phyloP scores from a whole-genome alignment of 2,113 vertebrate species.

The Tyrannus savana region DNA sequence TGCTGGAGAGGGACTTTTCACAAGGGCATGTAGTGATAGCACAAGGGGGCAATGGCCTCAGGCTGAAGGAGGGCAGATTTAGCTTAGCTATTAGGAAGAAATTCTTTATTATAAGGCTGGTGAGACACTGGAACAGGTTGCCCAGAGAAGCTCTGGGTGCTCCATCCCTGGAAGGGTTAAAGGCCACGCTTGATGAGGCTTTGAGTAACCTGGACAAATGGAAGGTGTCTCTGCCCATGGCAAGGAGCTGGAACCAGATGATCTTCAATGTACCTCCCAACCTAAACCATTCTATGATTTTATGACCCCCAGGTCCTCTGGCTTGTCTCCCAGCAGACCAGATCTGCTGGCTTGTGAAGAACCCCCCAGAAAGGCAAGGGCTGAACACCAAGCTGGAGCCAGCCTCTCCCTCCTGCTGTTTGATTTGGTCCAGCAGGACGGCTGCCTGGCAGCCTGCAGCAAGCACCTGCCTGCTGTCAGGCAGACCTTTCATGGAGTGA shows the following conservation, averaged over 20 bases:
- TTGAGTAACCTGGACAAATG: background rate
- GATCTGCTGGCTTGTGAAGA: background rate
- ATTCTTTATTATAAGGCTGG: background rate
- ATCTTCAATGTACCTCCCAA: background rate
- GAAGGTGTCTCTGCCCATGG: background rate
- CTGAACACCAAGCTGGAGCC: background rate
- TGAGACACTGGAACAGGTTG: background rate
- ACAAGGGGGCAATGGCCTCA: background rate
- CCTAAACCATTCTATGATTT: background rate
- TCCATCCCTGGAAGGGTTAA: background rate
- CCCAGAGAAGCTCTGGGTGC: background rate
- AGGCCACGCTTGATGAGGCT: background rate
- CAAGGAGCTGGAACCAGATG: background rate
- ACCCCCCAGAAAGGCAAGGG: fast-evolving
- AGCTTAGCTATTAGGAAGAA: background rate
- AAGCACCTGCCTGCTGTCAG: fast-evolving
- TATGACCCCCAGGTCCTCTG: background rate
- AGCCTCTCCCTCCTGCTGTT: background rate
- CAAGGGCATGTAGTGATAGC: background rate
- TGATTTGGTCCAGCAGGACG: fast-evolving
- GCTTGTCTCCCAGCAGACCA: background rate
- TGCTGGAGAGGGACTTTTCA: background rate
- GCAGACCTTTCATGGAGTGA: background rate
- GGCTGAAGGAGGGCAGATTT: background rate
- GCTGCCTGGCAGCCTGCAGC: background rate